Conservation (phyloP, 1,140 invertebrate species). For the Panagrolaimus sp. region DNA sequence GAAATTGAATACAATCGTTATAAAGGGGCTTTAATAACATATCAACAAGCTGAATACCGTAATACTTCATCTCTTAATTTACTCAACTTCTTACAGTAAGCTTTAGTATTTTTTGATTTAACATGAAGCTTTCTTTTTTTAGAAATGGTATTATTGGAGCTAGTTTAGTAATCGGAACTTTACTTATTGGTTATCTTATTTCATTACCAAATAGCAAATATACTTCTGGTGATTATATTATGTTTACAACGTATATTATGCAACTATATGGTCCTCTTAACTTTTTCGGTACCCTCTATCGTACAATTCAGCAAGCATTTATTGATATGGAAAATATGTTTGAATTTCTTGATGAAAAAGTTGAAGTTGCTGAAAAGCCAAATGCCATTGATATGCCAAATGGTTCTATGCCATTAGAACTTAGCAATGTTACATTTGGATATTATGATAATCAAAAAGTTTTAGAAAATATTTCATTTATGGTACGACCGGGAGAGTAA, state of each 20-base stretch:
- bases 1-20: constrained; percentile 79
- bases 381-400: constrained; percentile 70
- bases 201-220: constrained; percentile 65
- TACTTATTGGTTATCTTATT: constrained; percentile 78
- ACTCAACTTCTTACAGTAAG: constrained; percentile 45
- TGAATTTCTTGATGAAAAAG: constrained; percentile 76
- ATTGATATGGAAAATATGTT: constrained; percentile 99
- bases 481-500: constrained; percentile 57
- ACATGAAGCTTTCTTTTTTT: no score
- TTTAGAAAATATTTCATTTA: constrained; percentile 15
- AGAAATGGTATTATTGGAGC: constrained; percentile 66
- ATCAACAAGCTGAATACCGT: constrained; percentile 77
- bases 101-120: no score
- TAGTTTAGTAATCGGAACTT: constrained; percentile 76
- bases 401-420: constrained; percentile 65
- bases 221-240: constrained; percentile 85
- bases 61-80: constrained; percentile 69
- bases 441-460: neutral
- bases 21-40: constrained; percentile 67
- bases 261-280: constrained; percentile 92
- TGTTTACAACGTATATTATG: constrained; percentile 88
- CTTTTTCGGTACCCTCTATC: constrained; percentile 96
- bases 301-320: constrained; percentile 91
- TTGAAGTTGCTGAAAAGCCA: constrained; percentile 67
- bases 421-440: neutral